Conservation (phyloP, 1,140 invertebrate species). For the Achroia grisella region DNA sequence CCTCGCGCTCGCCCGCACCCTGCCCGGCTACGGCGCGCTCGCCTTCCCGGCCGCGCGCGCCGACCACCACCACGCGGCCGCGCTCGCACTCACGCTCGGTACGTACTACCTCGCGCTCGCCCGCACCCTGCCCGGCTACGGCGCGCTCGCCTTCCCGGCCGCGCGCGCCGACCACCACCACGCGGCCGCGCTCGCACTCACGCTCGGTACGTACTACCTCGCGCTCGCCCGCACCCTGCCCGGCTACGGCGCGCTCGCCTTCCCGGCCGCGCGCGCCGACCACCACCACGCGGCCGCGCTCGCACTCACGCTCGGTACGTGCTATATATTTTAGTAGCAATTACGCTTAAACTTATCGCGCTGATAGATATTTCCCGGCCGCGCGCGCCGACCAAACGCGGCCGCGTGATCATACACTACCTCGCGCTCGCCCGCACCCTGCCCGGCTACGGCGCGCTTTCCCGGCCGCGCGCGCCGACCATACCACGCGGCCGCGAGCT, state of each 20-base stretch:
- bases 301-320: conserved; percentile 22
- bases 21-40: conserved; percentile 93
- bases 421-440: background rate
- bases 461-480: conserved; percentile 97
- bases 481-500: too few relatives aligned
- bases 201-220: conserved; percentile 25
- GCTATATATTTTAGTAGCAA: too few relatives aligned
- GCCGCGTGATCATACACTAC: conserved; percentile 87
- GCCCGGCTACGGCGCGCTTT: conserved; percentile 80
- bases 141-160: conserved; percentile 94
- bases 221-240: background rate
- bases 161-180: conserved; percentile 92
- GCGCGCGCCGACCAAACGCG: conserved; percentile 94
- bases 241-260: conserved; percentile 84
- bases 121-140: conserved; percentile 91
- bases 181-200: conserved; percentile 18
- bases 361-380: too few relatives aligned
- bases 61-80: conserved; percentile 79
- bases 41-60: conserved; percentile 97
- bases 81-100: conserved; percentile 23
- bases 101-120: conserved; percentile 90
- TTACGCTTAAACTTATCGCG: too few relatives aligned
- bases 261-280: conserved; percentile 97
- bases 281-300: conserved; percentile 72
- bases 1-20: conserved; percentile 86